These are phyloP conservation scores for Ornithoptera alexandrae DNA, from an alignment of 2,888 invertebrate genomes.

Conservation along the genomic window DNA sequence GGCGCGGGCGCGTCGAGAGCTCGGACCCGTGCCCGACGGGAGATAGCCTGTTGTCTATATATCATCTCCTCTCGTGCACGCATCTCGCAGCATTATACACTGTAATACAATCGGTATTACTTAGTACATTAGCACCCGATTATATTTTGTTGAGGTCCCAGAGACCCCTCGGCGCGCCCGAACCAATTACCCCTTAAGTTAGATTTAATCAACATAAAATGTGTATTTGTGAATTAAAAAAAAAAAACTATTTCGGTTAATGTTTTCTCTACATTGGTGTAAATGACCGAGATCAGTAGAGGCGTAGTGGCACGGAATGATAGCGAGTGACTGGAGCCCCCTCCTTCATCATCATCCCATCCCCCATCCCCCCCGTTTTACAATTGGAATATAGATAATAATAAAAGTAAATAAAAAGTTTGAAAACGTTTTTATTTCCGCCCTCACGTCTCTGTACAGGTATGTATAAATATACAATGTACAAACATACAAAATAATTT, in stretches of 20 bases:
- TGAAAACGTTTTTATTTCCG: slow-evolving; percentile 61
- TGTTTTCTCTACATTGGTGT: slow-evolving; percentile 74
- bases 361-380: slow-evolving; percentile 58
- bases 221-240: slow-evolving; percentile 75
- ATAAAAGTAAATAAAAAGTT: slow-evolving; percentile 68
- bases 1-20: slow-evolving; percentile 53
- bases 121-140: slow-evolving; percentile 19
- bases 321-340: slow-evolving; percentile 70
- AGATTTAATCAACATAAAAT: slow-evolving; percentile 75
- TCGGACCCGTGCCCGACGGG: slow-evolving; percentile 42
- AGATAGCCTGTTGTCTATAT: slow-evolving; percentile 48
- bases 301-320: slow-evolving; percentile 74
- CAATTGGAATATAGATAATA: slow-evolving; percentile 79
- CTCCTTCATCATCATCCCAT: neutral
- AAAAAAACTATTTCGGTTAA: slow-evolving; percentile 71
- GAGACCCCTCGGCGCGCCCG: slow-evolving; percentile 52
- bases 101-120: slow-evolving; percentile 32
- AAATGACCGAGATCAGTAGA: slow-evolving; percentile 76
- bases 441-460: slow-evolving; percentile 36
- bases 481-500: slow-evolving; percentile 51
- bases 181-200: slow-evolving; percentile 61
- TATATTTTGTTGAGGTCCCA: slow-evolving; percentile 37
- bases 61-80: slow-evolving; percentile 40
- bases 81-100: slow-evolving; percentile 33
- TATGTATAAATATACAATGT: slow-evolving; percentile 58